Conservation (phyloP, 2,888 invertebrate species). For the Branchinecta sandiegonensis region DNA sequence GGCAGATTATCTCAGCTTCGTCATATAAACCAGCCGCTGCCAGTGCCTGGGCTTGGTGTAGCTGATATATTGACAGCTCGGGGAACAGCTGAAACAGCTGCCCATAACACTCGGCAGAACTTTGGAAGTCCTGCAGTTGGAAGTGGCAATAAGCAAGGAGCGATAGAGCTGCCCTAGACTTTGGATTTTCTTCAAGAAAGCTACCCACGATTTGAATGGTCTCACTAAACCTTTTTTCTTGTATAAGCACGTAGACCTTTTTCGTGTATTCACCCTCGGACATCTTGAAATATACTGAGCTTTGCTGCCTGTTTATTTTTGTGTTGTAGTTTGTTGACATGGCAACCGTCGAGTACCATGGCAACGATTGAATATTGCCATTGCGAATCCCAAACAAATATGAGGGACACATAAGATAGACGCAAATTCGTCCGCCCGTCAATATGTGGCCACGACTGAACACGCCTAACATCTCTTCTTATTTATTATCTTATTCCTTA, state of each 20-base stretch:
- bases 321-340: no score
- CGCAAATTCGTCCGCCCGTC: no score
- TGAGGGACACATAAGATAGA: no score
- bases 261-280: constrained; percentile 88
- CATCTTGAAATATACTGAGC: constrained; percentile 28
- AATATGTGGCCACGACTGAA: no score
- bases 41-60: constrained; percentile 85
- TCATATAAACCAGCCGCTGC: constrained; percentile 90
- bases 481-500: no score
- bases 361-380: no score
- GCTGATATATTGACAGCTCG: constrained; percentile 70
- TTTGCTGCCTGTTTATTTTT: constrained; percentile 38
- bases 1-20: constrained; percentile 73
- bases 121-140: constrained; percentile 79
- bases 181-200: constrained; percentile 59
- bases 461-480: no score
- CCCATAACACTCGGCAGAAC: constrained; percentile 90
- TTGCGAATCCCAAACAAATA: no score
- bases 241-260: constrained; percentile 85
- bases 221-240: constrained; percentile 75
- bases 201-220: constrained; percentile 73
- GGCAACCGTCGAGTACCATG: no score
- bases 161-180: constrained; percentile 80
- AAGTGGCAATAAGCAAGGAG: constrained; percentile 91
- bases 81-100: constrained; percentile 73